phyloP scores from a whole-genome alignment of 2,797 vertebrate genomes.

The Lepidocolaptes lacrymiger region DNA sequence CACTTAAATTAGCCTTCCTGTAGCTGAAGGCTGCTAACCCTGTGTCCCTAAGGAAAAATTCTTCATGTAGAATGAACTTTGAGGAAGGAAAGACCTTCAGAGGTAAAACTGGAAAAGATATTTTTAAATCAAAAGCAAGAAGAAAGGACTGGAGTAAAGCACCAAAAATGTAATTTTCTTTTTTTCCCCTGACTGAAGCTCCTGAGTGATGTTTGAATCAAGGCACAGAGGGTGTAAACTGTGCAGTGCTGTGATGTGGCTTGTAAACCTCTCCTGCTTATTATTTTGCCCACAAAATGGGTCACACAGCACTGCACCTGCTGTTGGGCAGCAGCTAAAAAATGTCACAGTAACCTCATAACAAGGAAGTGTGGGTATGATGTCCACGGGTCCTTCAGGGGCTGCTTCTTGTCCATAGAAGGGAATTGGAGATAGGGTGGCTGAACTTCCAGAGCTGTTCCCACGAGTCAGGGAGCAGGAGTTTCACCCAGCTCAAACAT shows the following conservation, averaged over 20 bases:
- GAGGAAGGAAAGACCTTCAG: not conserved
- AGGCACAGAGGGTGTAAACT: not conserved
- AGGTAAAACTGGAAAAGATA: not conserved
- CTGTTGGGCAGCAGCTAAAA: not conserved
- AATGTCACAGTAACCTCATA: not conserved
- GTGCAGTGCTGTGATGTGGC: not conserved
- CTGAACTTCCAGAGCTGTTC: not conserved
- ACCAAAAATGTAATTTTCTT: not conserved
- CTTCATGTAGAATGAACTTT: not conserved
- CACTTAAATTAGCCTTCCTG: not conserved
- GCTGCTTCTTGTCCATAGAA: fast-evolving
- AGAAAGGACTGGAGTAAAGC: not conserved
- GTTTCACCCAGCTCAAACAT: not conserved
- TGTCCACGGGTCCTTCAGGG: fast-evolving
- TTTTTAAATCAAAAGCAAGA: not conserved
- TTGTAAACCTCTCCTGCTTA: not conserved
- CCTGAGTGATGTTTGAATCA: not conserved
- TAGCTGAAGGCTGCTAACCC: not conserved
- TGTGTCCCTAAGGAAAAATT: not conserved
- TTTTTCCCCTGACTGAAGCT: not conserved
- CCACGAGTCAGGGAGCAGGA: not conserved
- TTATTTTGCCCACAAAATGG: not conserved
- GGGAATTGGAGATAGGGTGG: not conserved
- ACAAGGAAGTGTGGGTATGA: not conserved
- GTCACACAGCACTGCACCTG: not conserved